Evolutionary conservation across 92 coral and sea anemone species (phyloP).

Genomic region (Phymanthus crucifer): DNA sequence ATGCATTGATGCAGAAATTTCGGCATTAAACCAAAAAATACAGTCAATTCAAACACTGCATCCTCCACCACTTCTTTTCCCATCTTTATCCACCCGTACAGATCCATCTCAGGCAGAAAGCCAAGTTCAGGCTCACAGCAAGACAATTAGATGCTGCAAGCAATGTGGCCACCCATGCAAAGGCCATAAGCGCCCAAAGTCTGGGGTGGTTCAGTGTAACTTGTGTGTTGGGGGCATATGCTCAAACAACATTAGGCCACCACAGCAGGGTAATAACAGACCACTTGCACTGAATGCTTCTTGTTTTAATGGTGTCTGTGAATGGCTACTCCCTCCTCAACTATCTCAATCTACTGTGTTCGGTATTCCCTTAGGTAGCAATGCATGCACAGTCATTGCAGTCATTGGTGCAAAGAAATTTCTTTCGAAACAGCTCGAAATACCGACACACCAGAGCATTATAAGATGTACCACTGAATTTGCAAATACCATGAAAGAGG

Average conservation of each 20-base stretch:
- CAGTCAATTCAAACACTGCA: no score
- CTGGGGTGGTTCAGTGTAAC: no score
- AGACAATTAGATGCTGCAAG: not conserved
- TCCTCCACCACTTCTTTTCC: no score
- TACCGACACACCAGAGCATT: not conserved
- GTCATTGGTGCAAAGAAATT: constrained; percentile 25
- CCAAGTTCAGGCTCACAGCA: no score
- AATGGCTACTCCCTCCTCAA: not conserved
- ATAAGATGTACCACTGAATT: not conserved
- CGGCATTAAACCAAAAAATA: no score
- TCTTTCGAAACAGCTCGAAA: constrained; percentile 1
- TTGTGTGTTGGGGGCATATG: no score
- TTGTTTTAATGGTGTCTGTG: no score
- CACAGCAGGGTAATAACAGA: not conserved
- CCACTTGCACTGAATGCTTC: no score
- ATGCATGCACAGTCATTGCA: constrained; percentile 43
- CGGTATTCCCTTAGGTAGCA: not conserved
- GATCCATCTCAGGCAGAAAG: no score
- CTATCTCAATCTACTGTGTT: not conserved
- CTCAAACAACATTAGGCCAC: not conserved
- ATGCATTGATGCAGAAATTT: no score
- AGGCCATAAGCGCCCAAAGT: not conserved
- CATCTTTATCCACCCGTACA: no score
- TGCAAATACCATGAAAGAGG: constrained; percentile 8
- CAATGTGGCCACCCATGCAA: not conserved